Evolutionary conservation across 2,113 vertebrate species (phyloP).

Genomic region (Muscicapa adusta): DNA sequence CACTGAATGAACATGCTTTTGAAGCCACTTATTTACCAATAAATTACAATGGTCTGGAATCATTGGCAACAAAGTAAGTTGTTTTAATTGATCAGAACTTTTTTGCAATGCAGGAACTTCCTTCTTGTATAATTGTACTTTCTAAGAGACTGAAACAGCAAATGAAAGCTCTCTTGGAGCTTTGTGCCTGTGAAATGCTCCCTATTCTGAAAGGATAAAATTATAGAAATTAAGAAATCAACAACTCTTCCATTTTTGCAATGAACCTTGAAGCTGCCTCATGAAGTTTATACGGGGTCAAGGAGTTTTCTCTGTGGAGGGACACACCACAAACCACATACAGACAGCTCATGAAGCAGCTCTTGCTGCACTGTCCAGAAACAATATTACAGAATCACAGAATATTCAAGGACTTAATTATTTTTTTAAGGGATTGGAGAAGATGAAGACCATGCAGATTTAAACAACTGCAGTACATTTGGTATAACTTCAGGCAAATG

Average conservation of each 20-base stretch:
- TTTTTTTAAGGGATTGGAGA: background rate
- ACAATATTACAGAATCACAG: background rate
- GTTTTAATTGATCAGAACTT: constrained; percentile 78
- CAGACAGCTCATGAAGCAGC: background rate
- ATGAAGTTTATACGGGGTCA: background rate
- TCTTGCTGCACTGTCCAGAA: background rate
- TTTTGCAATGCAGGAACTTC: background rate
- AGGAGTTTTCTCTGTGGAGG: background rate
- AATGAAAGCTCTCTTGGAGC: constrained; percentile 37
- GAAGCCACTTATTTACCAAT: constrained; percentile 66
- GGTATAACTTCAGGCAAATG: background rate
- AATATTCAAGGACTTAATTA: background rate
- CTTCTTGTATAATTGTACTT: constrained; percentile 19
- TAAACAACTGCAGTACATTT: background rate
- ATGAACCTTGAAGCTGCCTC: background rate
- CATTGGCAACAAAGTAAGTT: constrained; percentile 74
- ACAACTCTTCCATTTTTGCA: background rate
- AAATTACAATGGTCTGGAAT: constrained; percentile 72
- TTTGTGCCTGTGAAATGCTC: background rate
- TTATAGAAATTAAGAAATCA: background rate
- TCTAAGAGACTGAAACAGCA: constrained; percentile 40
- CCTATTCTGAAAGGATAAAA: background rate
- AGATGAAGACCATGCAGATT: background rate
- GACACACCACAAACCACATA: background rate
- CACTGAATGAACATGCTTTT: constrained; percentile 37